Conservation (phyloP, 2,888 invertebrate genomes). For the Stegana nigrithorax region DNA sequence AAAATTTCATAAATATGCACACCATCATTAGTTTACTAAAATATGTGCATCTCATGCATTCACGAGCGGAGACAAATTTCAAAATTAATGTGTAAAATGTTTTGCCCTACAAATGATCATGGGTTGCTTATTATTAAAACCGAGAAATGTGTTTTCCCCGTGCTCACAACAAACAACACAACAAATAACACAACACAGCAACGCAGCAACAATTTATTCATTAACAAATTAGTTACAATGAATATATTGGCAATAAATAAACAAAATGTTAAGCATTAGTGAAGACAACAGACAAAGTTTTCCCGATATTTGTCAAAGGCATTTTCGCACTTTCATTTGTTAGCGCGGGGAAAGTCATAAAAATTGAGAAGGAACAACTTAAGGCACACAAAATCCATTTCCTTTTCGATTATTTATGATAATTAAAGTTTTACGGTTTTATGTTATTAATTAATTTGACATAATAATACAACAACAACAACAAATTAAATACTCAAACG, state of each 20-base stretch:
- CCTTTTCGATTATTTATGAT: conserved; percentile 55
- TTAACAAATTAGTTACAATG: conserved; percentile 8
- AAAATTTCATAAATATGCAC: too few species aligned
- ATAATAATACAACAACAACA: conserved; percentile 10
- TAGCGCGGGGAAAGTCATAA: neutral
- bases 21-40: too few species aligned
- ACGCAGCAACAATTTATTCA: neutral
- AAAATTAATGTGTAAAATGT: too few species aligned
- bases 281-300: neutral
- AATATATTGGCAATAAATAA: conserved; percentile 10
- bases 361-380: neutral
- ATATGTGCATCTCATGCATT: too few species aligned
- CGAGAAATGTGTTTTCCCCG: neutral
- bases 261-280: neutral
- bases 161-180: neutral
- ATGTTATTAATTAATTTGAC: conserved; percentile 61
- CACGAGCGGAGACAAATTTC: too few species aligned
- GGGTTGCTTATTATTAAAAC: neutral
- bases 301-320: neutral
- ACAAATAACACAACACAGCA: neutral
- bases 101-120: neutral
- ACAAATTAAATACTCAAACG: neutral
- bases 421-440: conserved; percentile 59
- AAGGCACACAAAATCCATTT: conserved; percentile 43
- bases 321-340: conserved; percentile 36